Evolutionary conservation across 2,888 invertebrate genomes (phyloP).

Genomic region (Incurvaria masculella): DNA sequence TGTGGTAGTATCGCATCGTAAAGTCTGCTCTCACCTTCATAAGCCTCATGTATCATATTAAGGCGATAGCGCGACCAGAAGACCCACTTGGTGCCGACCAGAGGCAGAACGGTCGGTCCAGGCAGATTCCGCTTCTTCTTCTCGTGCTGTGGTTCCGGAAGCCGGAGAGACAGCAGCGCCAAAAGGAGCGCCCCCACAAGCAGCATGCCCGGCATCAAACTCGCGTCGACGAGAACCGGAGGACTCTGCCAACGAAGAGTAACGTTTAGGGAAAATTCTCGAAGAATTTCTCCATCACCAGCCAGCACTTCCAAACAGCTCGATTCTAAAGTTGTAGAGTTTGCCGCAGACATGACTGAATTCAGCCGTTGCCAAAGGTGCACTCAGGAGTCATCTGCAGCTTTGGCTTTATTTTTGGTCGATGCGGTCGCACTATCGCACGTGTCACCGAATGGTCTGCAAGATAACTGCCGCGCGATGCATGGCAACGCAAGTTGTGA

Average conservation of each 20-base stretch:
- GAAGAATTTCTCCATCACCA: too few species aligned
- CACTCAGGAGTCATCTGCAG: too few species aligned
- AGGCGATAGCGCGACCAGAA: conserved; percentile 68
- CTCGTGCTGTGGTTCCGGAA: conserved; percentile 25
- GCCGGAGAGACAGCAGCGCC: conserved; percentile 26
- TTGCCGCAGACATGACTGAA: too few species aligned
- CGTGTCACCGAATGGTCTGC: too few species aligned
- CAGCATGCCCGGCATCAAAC: conserved; percentile 29
- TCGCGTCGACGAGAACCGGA: neutral
- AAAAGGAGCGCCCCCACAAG: conserved; percentile 31
- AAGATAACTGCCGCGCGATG: too few species aligned
- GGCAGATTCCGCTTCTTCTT: conserved; percentile 50
- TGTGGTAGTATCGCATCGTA: too few species aligned
- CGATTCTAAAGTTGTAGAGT: too few species aligned
- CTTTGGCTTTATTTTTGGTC: too few species aligned
- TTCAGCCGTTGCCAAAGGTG: too few species aligned
- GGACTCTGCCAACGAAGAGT: neutral
- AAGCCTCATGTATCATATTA: conserved; percentile 74
- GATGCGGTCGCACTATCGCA: too few species aligned
- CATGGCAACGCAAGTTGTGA: too few species aligned
- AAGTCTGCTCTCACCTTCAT: conserved; percentile 70
- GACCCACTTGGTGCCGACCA: conserved; percentile 79
- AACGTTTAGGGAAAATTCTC: conserved; percentile 9
- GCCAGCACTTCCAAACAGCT: too few species aligned
- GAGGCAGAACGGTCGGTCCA: conserved; percentile 69